These are phyloP conservation scores for Perizoma affinitatum DNA, from an alignment of 2,888 invertebrate genomes.

Conservation along the genomic window DNA sequence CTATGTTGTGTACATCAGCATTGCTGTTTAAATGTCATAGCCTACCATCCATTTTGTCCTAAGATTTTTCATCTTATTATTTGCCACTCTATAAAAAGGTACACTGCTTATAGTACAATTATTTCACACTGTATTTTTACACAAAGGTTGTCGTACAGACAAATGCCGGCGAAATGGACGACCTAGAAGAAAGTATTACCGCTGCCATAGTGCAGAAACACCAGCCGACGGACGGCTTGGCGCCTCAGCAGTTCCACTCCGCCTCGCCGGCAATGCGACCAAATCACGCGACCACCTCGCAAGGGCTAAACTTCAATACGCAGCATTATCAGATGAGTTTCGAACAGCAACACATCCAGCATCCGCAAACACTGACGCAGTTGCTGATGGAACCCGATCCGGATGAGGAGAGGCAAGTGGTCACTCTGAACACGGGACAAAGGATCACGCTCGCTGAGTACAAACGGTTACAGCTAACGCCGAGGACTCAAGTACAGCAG, in stretches of 20 bases:
- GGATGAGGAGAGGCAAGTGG: conserved; percentile 72
- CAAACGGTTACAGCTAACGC: conserved; percentile 66
- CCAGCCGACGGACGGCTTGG: conserved; percentile 43
- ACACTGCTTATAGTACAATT: conserved; percentile 5
- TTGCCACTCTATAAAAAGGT: neutral
- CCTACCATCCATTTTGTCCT: neutral
- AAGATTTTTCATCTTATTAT: neutral
- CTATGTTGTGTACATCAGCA: too few species aligned
- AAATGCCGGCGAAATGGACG: conserved; percentile 78
- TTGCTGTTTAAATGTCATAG: neutral
- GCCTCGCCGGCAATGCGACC: conserved; percentile 59
- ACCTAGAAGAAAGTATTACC: conserved; percentile 81
- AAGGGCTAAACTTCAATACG: conserved; percentile 52
- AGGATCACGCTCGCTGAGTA: conserved; percentile 76
- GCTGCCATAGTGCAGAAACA: conserved; percentile 78
- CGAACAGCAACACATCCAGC: conserved; percentile 59
- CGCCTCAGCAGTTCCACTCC: conserved; percentile 62
- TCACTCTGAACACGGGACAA: conserved; percentile 72
- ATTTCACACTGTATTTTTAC: conserved; percentile 22
- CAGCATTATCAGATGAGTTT: conserved; percentile 61
- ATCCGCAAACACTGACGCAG: conserved; percentile 61
- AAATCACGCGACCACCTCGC: conserved; percentile 46
- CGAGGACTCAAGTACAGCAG: conserved; percentile 61
- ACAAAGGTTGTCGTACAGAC: conserved; percentile 70
- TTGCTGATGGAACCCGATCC: conserved; percentile 67